These are phyloP conservation scores for Magallana angulata DNA, from an alignment of 1,140 invertebrate species.

Conservation along the genomic window DNA sequence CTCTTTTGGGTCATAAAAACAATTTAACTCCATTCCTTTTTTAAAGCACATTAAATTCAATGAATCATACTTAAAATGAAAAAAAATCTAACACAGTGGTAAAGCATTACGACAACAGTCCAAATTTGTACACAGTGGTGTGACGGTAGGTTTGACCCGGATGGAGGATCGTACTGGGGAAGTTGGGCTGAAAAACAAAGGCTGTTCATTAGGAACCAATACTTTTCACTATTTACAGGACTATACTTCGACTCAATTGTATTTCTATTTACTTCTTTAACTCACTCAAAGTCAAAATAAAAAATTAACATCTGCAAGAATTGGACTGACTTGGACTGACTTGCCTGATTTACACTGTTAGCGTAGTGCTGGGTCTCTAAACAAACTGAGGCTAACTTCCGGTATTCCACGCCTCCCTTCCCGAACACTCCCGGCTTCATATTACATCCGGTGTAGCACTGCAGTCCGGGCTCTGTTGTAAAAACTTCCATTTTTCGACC, in stretches of 20 bases:
- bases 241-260: too few species aligned
- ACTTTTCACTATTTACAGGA: too few species aligned
- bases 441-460: conserved; percentile 92
- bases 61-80: too few species aligned
- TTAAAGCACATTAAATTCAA: too few species aligned
- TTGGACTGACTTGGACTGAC: neutral
- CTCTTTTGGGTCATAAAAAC: too few species aligned
- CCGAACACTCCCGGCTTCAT: conserved; percentile 83
- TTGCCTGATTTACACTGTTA: conserved; percentile 90
- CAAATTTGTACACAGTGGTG: conserved; percentile 34
- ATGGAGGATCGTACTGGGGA: neutral
- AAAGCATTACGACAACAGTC: neutral
- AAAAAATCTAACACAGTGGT: neutral
- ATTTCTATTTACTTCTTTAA: too few species aligned
- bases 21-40: too few species aligned
- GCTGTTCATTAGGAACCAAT: too few species aligned
- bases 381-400: conserved; percentile 92
- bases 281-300: too few species aligned
- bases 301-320: too few species aligned
- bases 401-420: conserved; percentile 87
- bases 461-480: conserved; percentile 92
- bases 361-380: conserved; percentile 95
- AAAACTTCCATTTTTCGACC: conserved; percentile 88
- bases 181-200: conserved; percentile 1
- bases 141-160: conserved; percentile 25